Evolutionary conservation across 2,113 vertebrate species (phyloP).

Genomic region (Larimichthys crocea): DNA sequence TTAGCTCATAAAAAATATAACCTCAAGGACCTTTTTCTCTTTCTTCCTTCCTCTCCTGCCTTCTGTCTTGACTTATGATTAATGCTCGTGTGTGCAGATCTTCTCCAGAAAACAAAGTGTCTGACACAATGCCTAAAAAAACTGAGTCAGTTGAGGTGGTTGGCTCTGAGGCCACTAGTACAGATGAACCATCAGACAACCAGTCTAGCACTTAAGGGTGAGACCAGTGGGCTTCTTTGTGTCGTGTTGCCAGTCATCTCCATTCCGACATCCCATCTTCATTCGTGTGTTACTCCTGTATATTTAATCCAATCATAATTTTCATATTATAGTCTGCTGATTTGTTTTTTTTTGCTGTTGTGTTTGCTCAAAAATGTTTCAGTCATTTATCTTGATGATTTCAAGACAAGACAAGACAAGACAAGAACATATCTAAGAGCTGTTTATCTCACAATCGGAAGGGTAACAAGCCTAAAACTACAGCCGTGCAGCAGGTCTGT

Average conservation of each 20-base stretch:
- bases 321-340: conserved; percentile 12
- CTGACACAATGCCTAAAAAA: conserved; percentile 75
- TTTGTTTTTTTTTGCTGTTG: neutral
- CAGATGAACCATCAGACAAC: conserved; percentile 74
- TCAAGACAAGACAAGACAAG: too few species aligned
- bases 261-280: conserved; percentile 43
- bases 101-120: conserved; percentile 79
- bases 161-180: conserved; percentile 71
- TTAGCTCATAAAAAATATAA: neutral
- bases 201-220: conserved; percentile 80
- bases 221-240: conserved; percentile 57
- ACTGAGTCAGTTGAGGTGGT: conserved; percentile 80
- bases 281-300: conserved; percentile 38
- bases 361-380: neutral
- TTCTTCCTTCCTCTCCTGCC: conserved; percentile 21
- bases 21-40: conserved; percentile 11
- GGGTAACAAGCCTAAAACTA: neutral
- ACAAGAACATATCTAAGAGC: neutral
- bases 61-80: conserved; percentile 21
- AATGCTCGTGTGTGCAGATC: conserved; percentile 72
- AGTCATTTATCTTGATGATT: conserved; percentile 5
- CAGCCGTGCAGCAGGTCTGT: neutral
- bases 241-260: conserved; percentile 59
- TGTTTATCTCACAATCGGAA: neutral
- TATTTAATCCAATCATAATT: conserved; percentile 29